Percentiles rank a stretch among this genome's conserved stretches.
Evolutionary conservation across 2,797 vertebrate species (phyloP).

Genomic region (Notolabrus celidotus): DNA sequence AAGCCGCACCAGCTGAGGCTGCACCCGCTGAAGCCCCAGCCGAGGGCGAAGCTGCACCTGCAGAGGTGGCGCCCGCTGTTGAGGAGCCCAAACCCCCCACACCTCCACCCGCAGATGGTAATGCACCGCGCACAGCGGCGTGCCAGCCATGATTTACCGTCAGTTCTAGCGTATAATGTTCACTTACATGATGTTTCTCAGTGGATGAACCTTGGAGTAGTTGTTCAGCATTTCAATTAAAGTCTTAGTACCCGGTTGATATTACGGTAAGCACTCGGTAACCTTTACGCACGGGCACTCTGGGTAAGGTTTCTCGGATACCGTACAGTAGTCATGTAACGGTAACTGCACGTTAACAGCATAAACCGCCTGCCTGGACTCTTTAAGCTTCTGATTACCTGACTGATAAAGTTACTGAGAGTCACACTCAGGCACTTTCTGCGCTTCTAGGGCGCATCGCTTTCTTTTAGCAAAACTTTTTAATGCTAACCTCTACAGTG

Average conservation of each 20-base stretch:
- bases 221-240: slow-evolving; percentile 6
- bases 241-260: neutral
- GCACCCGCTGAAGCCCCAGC: slow-evolving; percentile 41
- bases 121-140: slow-evolving; percentile 35
- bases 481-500: neutral
- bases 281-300: slow-evolving; percentile 36
- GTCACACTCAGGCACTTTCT: neutral
- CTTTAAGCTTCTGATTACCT: neutral
- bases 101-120: slow-evolving; percentile 74
- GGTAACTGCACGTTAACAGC: slow-evolving; percentile 13
- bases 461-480: neutral
- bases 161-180: neutral
- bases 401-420: neutral
- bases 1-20: slow-evolving; percentile 46
- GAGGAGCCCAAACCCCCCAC: slow-evolving; percentile 65
- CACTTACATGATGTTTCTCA: neutral
- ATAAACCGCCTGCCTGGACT: neutral
- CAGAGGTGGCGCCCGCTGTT: slow-evolving; percentile 57
- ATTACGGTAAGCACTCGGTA: slow-evolving; percentile 18
- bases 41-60: slow-evolving; percentile 28
- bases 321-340: neutral
- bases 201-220: slow-evolving; percentile 18
- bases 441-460: neutral
- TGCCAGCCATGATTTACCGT: neutral
- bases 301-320: neutral